These are phyloP conservation scores for Tetanocera ferruginea DNA, from an alignment of 2,888 invertebrate genomes.

Conservation along the genomic window DNA sequence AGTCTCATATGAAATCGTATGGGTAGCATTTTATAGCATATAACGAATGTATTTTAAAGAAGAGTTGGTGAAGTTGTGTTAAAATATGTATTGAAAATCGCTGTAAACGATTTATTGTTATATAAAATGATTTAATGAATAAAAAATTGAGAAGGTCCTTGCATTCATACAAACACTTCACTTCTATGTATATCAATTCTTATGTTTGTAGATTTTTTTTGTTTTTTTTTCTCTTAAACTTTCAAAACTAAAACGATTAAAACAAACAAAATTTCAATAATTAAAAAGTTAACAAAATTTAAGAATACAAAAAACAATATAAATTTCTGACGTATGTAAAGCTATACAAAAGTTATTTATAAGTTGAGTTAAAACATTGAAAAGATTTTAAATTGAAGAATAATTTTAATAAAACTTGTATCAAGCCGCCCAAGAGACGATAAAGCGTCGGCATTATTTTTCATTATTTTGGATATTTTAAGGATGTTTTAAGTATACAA, in stretches of 20 bases:
- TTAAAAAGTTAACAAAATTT: conserved; percentile 31
- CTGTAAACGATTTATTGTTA: not conserved
- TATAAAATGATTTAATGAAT: conserved; percentile 45
- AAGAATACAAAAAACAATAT: conserved; percentile 27
- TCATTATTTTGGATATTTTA: not conserved
- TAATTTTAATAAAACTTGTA: not conserved
- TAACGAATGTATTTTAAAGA: conserved; percentile 40
- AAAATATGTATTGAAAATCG: conserved; percentile 23
- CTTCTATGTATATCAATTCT: conserved; percentile 40
- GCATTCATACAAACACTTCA: conserved; percentile 55
- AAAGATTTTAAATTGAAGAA: not conserved
- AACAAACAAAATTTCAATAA: conserved; percentile 28
- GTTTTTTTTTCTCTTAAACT: conserved; percentile 34
- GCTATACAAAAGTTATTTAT: conserved; percentile 49
- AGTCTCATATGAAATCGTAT: not conserved
- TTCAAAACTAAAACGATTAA: conserved; percentile 37
- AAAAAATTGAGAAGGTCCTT: conserved; percentile 70
- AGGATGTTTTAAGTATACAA: no score
- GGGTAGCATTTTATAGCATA: conserved; percentile 31
- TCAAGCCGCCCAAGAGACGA: no score
- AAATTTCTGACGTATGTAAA: conserved; percentile 46
- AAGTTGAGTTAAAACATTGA: conserved; percentile 16
- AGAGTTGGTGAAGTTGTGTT: conserved; percentile 16
- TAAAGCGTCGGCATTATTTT: no score
- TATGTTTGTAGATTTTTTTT: conserved; percentile 43